Evolutionary conservation across 1,140 invertebrate species (phyloP), one percentile per base, ranked within the genome.

Genomic region (Nasonia vitripennis): DNA sequence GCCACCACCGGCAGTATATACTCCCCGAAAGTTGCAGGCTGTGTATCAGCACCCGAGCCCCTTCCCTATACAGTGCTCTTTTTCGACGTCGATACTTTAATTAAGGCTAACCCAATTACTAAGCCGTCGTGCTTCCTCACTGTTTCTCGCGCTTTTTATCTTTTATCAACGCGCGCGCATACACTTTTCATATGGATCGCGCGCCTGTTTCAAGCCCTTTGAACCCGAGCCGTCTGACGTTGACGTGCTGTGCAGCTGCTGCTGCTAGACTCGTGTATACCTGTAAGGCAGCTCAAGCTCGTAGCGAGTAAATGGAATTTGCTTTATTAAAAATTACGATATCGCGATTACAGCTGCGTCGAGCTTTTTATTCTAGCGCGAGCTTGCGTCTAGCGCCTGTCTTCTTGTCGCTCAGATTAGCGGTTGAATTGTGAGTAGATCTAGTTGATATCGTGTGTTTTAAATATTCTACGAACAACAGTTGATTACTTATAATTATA

Each of bases 71-170:
- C 17, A 1, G 20, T 2, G 55, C 20, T 20, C 55, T 62, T 41
- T 23, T 68, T 83, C 37, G 11, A 71, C 23, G 75, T 51, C 67
- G 77, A 70, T 71, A 78, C 41, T 23, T 78, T 84, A 84, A 84
- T 84, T 84, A 84, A 84, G 9, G 70, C 51, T 74, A 74, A 74
- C 67, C 45, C 68, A 84, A 79, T 73, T 68, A 78, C 45, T 11
- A 73, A 55, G 27, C 45, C n/a, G 45, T 68, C 9, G 23, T 62
- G 9, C 45, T 68, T 67, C 41, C 17, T 23, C 17, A 34, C 73
- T 14, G 3, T 67, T 75, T 45, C 75, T 7, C 45, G 3, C 45
- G 20, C 37, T 77, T 62, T 67, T 48, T 48, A 78, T 51, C 20
- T 78, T 31, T 48, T 71, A 55, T 82, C 12, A 82, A 74, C 70